phyloP scores from a whole-genome alignment of 2,797 vertebrate genomes.

The Malurus leucopterus region DNA sequence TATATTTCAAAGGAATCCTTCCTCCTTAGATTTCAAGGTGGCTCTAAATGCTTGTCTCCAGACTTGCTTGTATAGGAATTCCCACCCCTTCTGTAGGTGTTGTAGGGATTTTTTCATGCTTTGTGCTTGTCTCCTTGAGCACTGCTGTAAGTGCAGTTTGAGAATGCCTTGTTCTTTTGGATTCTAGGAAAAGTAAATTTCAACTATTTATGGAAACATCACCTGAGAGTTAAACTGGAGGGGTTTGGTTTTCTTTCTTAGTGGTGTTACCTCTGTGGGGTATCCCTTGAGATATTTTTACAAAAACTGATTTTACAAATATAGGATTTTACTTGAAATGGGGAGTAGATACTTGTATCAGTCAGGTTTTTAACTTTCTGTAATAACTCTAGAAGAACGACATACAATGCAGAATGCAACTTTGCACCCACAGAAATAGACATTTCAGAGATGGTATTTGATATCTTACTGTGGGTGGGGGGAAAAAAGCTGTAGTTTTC shows the following conservation, averaged over 20 bases:
- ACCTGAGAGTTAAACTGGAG: background rate
- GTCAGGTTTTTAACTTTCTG: background rate
- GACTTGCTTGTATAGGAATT: background rate
- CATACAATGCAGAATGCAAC: background rate
- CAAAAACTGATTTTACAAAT: background rate
- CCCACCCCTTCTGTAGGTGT: background rate
- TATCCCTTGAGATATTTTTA: background rate
- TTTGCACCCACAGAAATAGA: background rate
- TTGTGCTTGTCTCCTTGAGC: background rate
- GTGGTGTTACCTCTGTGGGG: fast-evolving
- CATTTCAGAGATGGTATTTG: background rate
- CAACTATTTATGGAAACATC: fast-evolving
- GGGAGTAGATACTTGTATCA: background rate
- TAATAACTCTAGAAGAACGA: background rate
- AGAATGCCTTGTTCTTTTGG: background rate
- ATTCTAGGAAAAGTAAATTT: background rate
- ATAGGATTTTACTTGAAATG: background rate
- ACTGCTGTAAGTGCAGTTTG: background rate
- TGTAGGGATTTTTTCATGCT: background rate
- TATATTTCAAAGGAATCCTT: background rate
- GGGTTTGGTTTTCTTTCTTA: background rate
- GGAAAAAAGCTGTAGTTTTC: background rate
- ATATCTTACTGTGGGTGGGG: background rate
- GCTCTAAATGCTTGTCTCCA: background rate
- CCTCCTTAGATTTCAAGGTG: background rate